These are phyloP conservation scores for Helicoverpa armigera DNA, from an alignment of 1,140 invertebrate species.

Conservation along the genomic window DNA sequence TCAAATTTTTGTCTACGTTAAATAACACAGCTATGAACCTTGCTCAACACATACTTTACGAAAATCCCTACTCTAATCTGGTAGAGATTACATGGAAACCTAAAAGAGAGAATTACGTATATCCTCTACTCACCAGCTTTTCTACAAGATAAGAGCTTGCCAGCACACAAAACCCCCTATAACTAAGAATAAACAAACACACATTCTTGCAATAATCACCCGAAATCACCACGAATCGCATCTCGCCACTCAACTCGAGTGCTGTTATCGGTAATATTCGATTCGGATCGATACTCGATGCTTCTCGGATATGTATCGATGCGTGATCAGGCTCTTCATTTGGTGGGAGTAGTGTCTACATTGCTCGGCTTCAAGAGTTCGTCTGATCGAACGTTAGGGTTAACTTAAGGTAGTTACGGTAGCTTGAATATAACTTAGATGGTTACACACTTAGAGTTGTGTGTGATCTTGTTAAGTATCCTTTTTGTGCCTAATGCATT, in stretches of 20 bases:
- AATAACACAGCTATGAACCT: too few species aligned
- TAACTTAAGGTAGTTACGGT: neutral
- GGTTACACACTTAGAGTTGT: neutral
- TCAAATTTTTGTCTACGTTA: too few species aligned
- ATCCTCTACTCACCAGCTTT: neutral
- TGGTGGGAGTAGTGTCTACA: conserved; percentile 30
- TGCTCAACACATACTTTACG: too few species aligned
- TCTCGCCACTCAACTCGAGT: conserved; percentile 31
- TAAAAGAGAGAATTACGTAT: too few species aligned
- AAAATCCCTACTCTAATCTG: too few species aligned
- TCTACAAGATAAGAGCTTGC: neutral
- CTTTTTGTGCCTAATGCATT: too few species aligned
- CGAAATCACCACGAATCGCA: neutral
- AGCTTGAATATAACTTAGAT: neutral
- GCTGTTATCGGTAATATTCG: conserved; percentile 53
- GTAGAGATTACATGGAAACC: too few species aligned
- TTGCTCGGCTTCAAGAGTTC: conserved; percentile 23
- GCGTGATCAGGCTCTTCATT: conserved; percentile 45
- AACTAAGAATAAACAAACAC: neutral
- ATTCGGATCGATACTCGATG: conserved; percentile 48
- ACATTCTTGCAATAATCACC: conserved; percentile 6
- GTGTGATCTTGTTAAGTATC: neutral
- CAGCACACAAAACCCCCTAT: neutral
- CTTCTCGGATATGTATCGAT: conserved; percentile 30
- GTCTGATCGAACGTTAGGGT: conserved; percentile 14